Percentiles rank a stretch among this genome's conserved stretches.
Evolutionary conservation across 2,797 vertebrate genomes (phyloP).

Genomic region (Micrastur ruficollis): DNA sequence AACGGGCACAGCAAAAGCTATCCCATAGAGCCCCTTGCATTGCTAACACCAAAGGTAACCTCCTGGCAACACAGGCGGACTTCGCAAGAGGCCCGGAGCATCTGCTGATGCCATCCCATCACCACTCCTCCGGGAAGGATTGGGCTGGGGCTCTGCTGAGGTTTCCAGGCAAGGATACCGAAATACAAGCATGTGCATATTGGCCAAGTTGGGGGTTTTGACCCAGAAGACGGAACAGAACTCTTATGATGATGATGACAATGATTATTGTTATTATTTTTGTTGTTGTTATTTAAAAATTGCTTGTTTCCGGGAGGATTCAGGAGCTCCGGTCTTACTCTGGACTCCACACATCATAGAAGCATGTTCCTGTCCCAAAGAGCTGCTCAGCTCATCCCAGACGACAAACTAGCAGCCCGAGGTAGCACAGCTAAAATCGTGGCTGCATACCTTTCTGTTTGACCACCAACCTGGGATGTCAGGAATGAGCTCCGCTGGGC

Average conservation of each 20-base stretch:
- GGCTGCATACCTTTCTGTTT: background rate
- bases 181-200: background rate
- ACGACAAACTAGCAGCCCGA: background rate
- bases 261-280: background rate
- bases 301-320: background rate
- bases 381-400: background rate
- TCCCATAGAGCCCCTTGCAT: background rate
- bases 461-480: background rate
- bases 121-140: background rate
- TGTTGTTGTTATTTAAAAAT: background rate
- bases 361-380: background rate
- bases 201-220: background rate
- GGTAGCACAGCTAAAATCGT: background rate
- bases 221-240: background rate
- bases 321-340: background rate
- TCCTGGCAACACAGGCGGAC: background rate
- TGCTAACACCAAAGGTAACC: background rate
- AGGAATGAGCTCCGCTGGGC: background rate
- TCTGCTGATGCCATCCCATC: background rate
- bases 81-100: background rate
- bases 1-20: background rate
- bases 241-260: too few species aligned
- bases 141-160: background rate
- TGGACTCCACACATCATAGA: background rate
- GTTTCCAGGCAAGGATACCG: background rate